Base-by-base conservation (phyloP, 2,113 vertebrate genomes). In the Nettapus auritus region DNA sequence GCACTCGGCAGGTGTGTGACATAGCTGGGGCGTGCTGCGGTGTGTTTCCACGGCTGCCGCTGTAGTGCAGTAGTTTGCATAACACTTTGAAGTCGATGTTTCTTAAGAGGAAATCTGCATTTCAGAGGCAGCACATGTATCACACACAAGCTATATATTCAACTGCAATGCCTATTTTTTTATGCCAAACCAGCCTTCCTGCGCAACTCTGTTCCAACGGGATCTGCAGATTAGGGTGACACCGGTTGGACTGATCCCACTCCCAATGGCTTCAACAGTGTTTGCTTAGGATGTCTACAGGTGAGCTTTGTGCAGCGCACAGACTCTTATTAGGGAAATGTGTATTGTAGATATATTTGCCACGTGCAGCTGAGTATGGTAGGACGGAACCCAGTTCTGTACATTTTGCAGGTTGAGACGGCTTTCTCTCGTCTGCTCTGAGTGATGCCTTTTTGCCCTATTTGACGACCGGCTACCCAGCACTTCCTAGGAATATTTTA, bases 31-130 rank as follows among this genome's bases (percentile, higher is more conserved):
- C 26, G 48, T 1, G 23, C 83, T 59, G 59, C 69, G 29, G 28
- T 29, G 0, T 8, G 44, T 50, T 68, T 33, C 74, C 31, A 1
- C 3, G 50, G 55, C 60, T 92, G 86, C 86, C 68, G 79, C 66
- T 64, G 48, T 63, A 82, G 74, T 29, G 83, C 86, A 38, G 69
- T 34, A 46, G 26, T 92, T 92, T 66, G 87, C 79, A 26, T 46
- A 82, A 88, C n/a, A 60, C 90, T 88, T 90, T 85, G 90, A 96
- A 82, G 92, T 52, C 50, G 78, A 22, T 4, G 13, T 22, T 84
- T 63, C 78, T 84, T 74, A 69, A 66, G 70, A 70, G 36, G 33
- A 85, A 85, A 88, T 88, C 90, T 75, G 83, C 84, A 82, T 70
- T 68, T 85, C 34, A 85, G 38, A 93, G 34, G 33, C 90, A 82